phyloP scores from a whole-genome alignment of 2,888 invertebrate genomes.

The Pseudolycoriella hygida region DNA sequence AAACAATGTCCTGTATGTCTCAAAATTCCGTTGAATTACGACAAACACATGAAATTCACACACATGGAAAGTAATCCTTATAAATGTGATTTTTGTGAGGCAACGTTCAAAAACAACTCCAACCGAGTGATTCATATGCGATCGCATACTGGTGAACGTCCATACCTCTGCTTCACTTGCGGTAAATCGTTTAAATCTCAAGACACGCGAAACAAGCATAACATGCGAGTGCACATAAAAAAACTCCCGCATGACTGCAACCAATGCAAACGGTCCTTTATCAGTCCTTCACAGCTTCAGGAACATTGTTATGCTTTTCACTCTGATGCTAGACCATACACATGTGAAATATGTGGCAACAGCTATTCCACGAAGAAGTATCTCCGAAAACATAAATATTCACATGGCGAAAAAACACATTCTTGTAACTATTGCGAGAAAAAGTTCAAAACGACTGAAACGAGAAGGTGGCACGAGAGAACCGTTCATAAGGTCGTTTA shows the following conservation, averaged over 20 bases:
- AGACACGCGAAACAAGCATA: slow-evolving; percentile 1
- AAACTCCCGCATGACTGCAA: background rate
- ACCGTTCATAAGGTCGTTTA: too few species aligned
- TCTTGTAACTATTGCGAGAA: too few species aligned
- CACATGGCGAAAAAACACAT: too few species aligned
- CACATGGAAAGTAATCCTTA: background rate
- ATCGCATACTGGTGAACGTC: too few species aligned
- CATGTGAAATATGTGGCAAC: background rate
- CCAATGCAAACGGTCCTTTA: background rate
- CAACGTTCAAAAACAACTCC: slow-evolving; percentile 31
- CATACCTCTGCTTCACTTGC: too few species aligned
- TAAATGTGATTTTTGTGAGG: background rate
- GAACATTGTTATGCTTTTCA: background rate
- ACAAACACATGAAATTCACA: background rate
- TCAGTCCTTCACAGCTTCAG: background rate
- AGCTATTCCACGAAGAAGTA: background rate
- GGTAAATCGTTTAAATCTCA: slow-evolving; percentile 2
- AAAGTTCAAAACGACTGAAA: too few species aligned
- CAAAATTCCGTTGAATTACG: background rate
- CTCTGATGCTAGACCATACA: background rate
- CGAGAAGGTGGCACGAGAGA: too few species aligned
- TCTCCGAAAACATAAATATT: too few species aligned
- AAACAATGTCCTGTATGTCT: background rate
- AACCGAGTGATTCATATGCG: background rate
- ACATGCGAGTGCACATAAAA: slow-evolving; percentile 1